Base-by-base conservation (phyloP, 37 sponge, comb jelly and placozoan genomes). In the Petrosia ficiformis region DNA sequence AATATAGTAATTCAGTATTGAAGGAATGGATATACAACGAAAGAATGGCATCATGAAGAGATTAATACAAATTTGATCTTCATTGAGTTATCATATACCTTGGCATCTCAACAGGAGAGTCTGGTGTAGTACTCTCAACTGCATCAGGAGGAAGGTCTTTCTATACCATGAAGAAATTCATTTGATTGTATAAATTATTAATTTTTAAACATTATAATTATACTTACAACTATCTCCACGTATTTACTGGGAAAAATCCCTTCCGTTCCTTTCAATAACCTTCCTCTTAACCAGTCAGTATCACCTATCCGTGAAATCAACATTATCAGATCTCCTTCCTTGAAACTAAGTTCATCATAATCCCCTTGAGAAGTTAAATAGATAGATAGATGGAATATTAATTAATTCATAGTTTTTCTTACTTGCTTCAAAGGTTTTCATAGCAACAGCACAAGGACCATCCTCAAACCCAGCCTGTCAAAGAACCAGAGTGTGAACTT, bases 221-320 rank as follows among this genome's bases (percentile, higher is more conserved):
- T 43, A 70, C 71, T 70, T 48, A 70, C 71, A 28, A 78, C 79
- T 44, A 93, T 78, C 34, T 89, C 81, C 3, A 93, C 94, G 85
- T 77, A 93, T 2, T 48, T 48, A 28, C 74, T 52, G 2, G 94
- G 94, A 44, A 93, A 93, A 24, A 89, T 85, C 14, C 94, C 90
- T 42, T 79, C 83, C 52, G 66, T 30, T 2, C 76, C 77, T 0
- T 52, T 65, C 38, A 82, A 44, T 14, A 32, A 3, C 29, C 77
- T 68, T 2, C 94, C 94, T 71, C 68, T 89, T 54, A 93, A 44
- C 94, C 94, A 93, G 2, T 33, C 30, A 22, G 84, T 86, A 4
- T 25, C 59, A 26, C 57, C 86, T 2, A 85, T 83, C 30, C 74
- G 60, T 36, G 72, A 80, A 30, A 89, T 11, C 64, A 93, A 83